phyloP scores from a whole-genome alignment of 1,140 invertebrate genomes.

The Drusus annulatus region DNA sequence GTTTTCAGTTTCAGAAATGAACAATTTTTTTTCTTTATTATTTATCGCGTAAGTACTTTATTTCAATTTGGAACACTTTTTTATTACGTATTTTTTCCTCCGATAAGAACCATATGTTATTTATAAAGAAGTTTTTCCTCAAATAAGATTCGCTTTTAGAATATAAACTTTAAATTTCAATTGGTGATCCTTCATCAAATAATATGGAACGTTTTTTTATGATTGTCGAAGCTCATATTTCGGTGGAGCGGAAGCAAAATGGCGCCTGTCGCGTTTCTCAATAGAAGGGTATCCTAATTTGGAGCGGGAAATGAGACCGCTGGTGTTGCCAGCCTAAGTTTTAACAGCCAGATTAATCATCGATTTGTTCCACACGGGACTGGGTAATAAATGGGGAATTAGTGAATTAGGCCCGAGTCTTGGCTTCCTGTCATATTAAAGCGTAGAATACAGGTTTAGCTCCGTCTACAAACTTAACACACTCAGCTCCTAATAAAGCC shows the following conservation, averaged over 20 bases:
- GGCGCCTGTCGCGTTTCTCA: constrained; percentile 11
- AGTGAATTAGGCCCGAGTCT: constrained; percentile 23
- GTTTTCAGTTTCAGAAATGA: too few species aligned
- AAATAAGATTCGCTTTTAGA: too few species aligned
- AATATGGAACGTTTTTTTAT: too few species aligned
- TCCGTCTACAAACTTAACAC: constrained; percentile 2
- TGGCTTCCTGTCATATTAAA: constrained; percentile 44
- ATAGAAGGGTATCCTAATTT: constrained; percentile 26
- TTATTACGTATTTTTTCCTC: too few species aligned
- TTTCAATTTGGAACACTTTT: too few species aligned
- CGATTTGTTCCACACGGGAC: constrained; percentile 47
- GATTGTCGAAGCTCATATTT: background rate
- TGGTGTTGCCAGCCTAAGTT: constrained; percentile 26
- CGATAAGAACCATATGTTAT: too few species aligned
- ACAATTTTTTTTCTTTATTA: too few species aligned
- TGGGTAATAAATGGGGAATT: constrained; percentile 39
- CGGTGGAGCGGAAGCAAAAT: constrained; percentile 17
- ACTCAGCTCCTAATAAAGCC: background rate
- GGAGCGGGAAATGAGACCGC: background rate
- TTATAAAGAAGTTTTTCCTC: too few species aligned
- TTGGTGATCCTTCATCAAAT: too few species aligned
- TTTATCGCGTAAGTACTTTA: too few species aligned
- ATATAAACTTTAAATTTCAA: too few species aligned
- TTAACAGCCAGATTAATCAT: constrained; percentile 48
- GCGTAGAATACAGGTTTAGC: constrained; percentile 25